Conservation (phyloP, 2,888 invertebrate genomes). For the Eupithecia subumbrata region DNA sequence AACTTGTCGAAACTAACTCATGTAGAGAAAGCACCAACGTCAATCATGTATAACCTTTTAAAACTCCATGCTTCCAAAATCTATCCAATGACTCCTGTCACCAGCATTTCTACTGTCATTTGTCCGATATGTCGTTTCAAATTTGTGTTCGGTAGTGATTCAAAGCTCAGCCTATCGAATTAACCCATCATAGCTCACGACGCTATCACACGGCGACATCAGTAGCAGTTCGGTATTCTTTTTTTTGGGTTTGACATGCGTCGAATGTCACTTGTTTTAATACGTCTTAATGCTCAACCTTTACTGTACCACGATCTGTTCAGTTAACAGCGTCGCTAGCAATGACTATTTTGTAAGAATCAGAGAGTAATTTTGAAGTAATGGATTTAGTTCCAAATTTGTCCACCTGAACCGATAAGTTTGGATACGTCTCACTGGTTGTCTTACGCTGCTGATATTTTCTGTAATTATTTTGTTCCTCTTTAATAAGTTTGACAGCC, state of each 20-base stretch:
- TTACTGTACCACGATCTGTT: constrained; percentile 16
- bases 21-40: neutral
- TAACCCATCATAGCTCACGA: constrained; percentile 70
- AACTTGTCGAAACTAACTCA: neutral
- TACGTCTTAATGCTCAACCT: constrained; percentile 37
- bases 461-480: constrained; percentile 5
- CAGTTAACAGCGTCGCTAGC: constrained; percentile 1
- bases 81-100: constrained; percentile 34
- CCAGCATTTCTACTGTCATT: constrained; percentile 51
- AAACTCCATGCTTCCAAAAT: neutral
- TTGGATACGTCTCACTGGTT: neutral
- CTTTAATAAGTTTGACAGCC: constrained; percentile 5
- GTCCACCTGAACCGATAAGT: constrained; percentile 2
- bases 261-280: constrained; percentile 51
- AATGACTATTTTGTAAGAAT: neutral
- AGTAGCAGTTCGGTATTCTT: constrained; percentile 66
- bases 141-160: constrained; percentile 62
- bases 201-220: constrained; percentile 72
- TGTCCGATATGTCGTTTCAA: constrained; percentile 61
- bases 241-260: constrained; percentile 53
- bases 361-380: neutral
- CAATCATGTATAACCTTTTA: neutral
- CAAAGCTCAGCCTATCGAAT: constrained; percentile 72
- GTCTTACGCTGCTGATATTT: neutral
- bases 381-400: neutral